A percentile compares a stretch with the other conserved stretches of the same genome.
Conservation (phyloP, 2,113 vertebrate species). For the Xenopus borealis region DNA sequence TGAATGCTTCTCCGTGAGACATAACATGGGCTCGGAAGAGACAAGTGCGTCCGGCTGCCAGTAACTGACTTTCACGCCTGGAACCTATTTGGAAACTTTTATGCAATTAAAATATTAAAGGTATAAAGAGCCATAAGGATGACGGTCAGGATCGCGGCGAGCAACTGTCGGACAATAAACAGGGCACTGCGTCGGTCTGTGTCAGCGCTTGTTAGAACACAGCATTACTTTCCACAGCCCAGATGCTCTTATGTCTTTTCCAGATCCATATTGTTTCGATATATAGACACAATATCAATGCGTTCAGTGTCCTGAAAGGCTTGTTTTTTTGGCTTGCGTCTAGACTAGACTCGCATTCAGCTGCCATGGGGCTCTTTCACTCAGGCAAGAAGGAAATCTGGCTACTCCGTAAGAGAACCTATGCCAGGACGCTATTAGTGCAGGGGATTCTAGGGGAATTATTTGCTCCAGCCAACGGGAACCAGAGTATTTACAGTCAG, state of each 20-base stretch:
- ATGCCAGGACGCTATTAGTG: slow-evolving; percentile 1
- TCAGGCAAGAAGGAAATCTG: background rate
- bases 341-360: slow-evolving; percentile 33
- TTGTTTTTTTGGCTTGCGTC: slow-evolving; percentile 32
- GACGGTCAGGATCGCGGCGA: background rate
- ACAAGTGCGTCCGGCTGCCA: background rate
- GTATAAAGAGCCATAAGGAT: background rate
- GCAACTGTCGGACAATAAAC: background rate
- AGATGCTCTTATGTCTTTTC: slow-evolving; percentile 34
- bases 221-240: background rate
- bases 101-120: slow-evolving; percentile 9
- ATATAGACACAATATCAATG: slow-evolving; percentile 40
- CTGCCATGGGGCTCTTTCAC: slow-evolving; percentile 20
- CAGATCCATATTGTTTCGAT: slow-evolving; percentile 23
- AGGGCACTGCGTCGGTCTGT: slow-evolving; percentile 8
- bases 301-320: slow-evolving; percentile 37
- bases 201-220: no score
- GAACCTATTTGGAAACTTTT: slow-evolving; percentile 8
- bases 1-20: background rate
- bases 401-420: background rate
- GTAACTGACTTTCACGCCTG: background rate
- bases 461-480: background rate
- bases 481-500: background rate
- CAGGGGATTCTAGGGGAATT: slow-evolving; percentile 3
- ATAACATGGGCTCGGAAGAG: background rate